Percentiles rank a stretch among this genome's conserved stretches.
These are phyloP conservation scores for Pangasianodon gigas DNA, from an alignment of 2,113 vertebrate genomes.

Conservation along the genomic window DNA sequence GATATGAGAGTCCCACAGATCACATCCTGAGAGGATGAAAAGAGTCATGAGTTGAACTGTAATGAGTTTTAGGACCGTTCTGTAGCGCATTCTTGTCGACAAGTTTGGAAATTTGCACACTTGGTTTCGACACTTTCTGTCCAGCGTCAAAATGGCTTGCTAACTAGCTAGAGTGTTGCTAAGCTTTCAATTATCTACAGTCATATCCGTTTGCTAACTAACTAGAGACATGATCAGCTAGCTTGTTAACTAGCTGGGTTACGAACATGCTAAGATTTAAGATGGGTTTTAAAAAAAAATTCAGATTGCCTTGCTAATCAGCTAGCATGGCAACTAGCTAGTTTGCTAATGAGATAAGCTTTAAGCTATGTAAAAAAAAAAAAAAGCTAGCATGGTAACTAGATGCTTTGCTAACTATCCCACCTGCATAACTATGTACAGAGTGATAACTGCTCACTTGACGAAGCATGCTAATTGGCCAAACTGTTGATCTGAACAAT, in stretches of 20 bases:
- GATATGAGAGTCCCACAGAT: constrained; percentile 83
- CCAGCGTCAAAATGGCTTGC: not conserved
- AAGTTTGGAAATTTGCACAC: not conserved
- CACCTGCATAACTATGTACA: no score
- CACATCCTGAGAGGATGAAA: constrained; percentile 81
- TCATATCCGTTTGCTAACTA: not conserved
- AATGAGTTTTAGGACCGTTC: not conserved
- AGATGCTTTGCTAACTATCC: not conserved
- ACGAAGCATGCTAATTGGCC: no score
- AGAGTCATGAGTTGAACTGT: not conserved
- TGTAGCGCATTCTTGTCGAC: no score
- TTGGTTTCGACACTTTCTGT: not conserved
- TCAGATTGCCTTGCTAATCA: not conserved
- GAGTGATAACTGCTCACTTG: no score
- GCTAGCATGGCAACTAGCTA: not conserved
- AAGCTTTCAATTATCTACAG: no score
- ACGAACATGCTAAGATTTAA: not conserved
- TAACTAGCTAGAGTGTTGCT: not conserved
- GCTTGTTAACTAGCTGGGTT: not conserved
- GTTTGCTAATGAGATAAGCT: not conserved
- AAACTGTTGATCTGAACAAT: not conserved
- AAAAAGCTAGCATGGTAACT: not conserved
- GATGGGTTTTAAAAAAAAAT: not conserved
- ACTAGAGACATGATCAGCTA: not conserved
- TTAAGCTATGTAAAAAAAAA: not conserved